phyloP scores from a whole-genome alignment of 2,113 vertebrate genomes.

The Euleptes europaea region DNA sequence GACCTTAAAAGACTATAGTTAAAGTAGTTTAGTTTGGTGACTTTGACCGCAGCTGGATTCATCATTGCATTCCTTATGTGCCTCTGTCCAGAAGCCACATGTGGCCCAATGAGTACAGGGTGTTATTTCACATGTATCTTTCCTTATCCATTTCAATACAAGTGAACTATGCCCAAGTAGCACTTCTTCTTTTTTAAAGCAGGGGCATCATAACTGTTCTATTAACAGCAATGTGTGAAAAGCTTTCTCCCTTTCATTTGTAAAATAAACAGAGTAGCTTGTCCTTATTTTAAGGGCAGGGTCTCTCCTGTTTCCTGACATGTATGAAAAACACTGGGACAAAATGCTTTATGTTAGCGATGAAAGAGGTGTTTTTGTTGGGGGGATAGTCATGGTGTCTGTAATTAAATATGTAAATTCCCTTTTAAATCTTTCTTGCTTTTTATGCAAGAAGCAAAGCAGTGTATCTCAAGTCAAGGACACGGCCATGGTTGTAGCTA shows the following conservation, averaged over 20 bases:
- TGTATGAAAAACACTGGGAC: conserved; percentile 46
- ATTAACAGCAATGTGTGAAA: conserved; percentile 66
- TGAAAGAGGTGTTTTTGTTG: conserved; percentile 23
- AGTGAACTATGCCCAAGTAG: not conserved
- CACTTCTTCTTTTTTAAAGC: not conserved
- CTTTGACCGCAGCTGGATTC: not conserved
- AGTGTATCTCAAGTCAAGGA: conserved; percentile 65
- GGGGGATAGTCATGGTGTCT: conserved; percentile 25
- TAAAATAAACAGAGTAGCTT: conserved; percentile 42
- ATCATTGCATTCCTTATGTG: not conserved
- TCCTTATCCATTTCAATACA: not conserved
- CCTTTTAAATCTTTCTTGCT: conserved; percentile 63
- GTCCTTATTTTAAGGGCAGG: conserved; percentile 45
- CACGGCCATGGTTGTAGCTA: conserved; percentile 72
- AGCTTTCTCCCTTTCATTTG: conserved; percentile 56
- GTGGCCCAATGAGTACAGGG: not conserved
- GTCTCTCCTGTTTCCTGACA: conserved; percentile 55
- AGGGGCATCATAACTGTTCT: conserved; percentile 59
- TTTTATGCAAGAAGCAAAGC: conserved; percentile 60
- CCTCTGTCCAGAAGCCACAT: not conserved
- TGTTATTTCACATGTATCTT: not conserved
- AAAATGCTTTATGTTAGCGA: conserved; percentile 45
- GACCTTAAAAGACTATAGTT: not conserved
- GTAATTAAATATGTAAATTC: conserved; percentile 33
- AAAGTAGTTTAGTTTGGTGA: not conserved